Percentiles rank a stretch among this genome's conserved stretches.
These are phyloP conservation scores for Ptilonorhynchus violaceus DNA, from an alignment of 2,113 vertebrate species.

Conservation along the genomic window DNA sequence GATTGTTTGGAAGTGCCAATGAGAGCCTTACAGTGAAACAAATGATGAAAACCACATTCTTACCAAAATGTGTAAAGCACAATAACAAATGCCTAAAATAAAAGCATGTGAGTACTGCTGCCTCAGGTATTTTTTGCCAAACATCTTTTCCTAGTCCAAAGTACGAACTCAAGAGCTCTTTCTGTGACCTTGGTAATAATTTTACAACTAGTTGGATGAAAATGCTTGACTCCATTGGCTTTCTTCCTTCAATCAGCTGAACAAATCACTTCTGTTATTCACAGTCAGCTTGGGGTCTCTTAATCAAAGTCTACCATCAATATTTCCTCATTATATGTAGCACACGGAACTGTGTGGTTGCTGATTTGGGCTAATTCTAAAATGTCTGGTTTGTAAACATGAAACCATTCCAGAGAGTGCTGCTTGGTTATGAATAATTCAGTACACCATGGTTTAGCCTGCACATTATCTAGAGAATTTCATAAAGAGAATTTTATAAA, in stretches of 20 bases:
- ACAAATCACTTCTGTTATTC: constrained; percentile 24
- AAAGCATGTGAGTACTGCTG: neutral
- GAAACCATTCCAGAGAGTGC: neutral
- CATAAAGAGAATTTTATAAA: neutral
- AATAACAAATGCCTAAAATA: neutral
- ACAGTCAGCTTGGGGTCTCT: neutral
- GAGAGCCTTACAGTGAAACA: neutral
- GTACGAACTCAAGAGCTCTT: neutral
- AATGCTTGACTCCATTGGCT: neutral
- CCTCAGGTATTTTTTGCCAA: neutral
- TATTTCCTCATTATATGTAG: neutral
- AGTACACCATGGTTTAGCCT: neutral
- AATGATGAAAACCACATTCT: rapidly evolving
- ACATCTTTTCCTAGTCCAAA: neutral
- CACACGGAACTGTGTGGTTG: neutral
- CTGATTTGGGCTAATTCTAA: neutral
- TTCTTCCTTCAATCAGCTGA: constrained; percentile 22
- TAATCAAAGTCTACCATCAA: neutral
- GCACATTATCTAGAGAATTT: neutral
- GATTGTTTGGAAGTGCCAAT: neutral
- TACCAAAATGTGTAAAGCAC: neutral
- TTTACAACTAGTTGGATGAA: neutral
- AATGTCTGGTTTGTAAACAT: neutral
- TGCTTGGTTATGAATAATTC: constrained; percentile 20
- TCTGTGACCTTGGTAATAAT: neutral